Conservation (phyloP, 2,888 invertebrate genomes). For the Apocheima hispidaria region DNA sequence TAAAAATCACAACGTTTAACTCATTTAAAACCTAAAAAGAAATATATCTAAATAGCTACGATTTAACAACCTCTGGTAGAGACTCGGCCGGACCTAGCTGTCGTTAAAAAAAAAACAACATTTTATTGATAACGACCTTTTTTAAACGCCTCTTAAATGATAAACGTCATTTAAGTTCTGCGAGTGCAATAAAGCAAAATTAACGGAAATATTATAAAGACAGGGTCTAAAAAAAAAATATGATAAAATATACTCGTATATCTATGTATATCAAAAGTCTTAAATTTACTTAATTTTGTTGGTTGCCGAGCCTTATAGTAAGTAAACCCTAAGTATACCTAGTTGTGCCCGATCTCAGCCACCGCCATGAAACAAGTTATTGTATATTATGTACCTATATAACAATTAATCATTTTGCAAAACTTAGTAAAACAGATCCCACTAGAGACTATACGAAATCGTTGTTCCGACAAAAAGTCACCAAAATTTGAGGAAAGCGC, state of each 20-base stretch:
- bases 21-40: slow-evolving; percentile 40
- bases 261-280: neutral
- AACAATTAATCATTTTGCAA: neutral
- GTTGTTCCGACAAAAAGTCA: too few species aligned
- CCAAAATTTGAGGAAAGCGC: too few species aligned
- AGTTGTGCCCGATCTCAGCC: slow-evolving; percentile 46
- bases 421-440: too few species aligned
- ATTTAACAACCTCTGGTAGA: slow-evolving; percentile 60
- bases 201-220: too few species aligned
- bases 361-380: neutral
- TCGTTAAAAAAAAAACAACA: slow-evolving; percentile 32
- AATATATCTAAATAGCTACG: slow-evolving; percentile 49
- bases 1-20: slow-evolving; percentile 71
- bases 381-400: neutral
- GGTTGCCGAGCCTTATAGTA: slow-evolving; percentile 17
- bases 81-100: slow-evolving; percentile 17
- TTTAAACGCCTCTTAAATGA: neutral
- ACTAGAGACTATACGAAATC: too few species aligned
- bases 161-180: too few species aligned
- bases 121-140: neutral
- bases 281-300: neutral
- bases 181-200: too few species aligned
- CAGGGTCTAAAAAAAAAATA: neutral
- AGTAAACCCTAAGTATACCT: slow-evolving; percentile 46
- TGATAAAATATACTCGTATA: neutral